Evolutionary conservation across 2,888 invertebrate genomes (phyloP), one percentile per base, ranked within the genome.

Genomic region (Parnassius glacialis): DNA sequence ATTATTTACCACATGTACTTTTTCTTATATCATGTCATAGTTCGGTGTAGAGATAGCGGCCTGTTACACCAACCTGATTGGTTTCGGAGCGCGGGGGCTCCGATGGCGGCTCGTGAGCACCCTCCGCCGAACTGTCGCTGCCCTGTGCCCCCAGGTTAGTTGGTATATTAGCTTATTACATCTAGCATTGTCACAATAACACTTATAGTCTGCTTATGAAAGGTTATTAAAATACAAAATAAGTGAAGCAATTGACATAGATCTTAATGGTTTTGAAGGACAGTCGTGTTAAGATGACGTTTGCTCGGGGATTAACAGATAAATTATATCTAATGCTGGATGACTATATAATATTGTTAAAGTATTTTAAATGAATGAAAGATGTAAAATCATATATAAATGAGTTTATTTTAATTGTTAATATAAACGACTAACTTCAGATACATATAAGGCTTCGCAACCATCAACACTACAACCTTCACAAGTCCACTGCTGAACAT

Each of bases 51-150:
- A 45, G 12, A 45, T 45, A 12, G 34, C 34, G 34, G 34, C 34
- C 34, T 34, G 34, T 13, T 13, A 50, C 70, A 65, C 62, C 25
- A 57, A 66, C 71, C 68, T 68, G 72, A 16, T 63, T 71, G 11
- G 61, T 58, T 10, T 62, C 65, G 57, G 66, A 65, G 64, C 65
- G 69, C 62, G 67, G 68, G 54, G 68, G 62, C 67, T 74, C 71
- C 25, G 67, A 52, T 42, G 68, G 63, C 20, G 65, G 66, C 66
- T 69, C 71, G 58, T 55, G 41, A 50, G 65, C 68, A 44, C 69
- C 71, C 70, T 88, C 89, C 60, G 69, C 70, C 25, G 87, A 85
- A 61, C 85, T 79, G 81, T 88, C 88, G 79, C 87, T 87, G 74
- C 80, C 84, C 87, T 85, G 74, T 64, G 68, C 67, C 65, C 47